A percentile compares a stretch with the other conserved stretches of the same genome.
These are phyloP conservation scores for Grapholita molesta DNA, from an alignment of 1,140 invertebrate species.

Conservation along the genomic window DNA sequence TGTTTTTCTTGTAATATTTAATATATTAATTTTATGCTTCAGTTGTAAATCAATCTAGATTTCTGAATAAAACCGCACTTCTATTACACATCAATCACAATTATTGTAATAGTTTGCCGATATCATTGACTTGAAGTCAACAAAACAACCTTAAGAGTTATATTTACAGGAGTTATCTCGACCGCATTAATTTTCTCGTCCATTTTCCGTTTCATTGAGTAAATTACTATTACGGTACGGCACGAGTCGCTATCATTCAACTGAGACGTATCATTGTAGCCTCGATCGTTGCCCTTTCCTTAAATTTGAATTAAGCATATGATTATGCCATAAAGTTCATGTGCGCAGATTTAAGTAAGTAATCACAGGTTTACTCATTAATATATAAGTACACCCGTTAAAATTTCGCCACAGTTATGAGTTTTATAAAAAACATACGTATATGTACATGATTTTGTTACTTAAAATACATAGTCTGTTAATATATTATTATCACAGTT, in stretches of 20 bases:
- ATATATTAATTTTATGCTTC: slow-evolving; percentile 27
- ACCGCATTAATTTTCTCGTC: slow-evolving; percentile 58
- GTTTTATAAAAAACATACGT: too few relatives aligned
- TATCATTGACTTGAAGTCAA: slow-evolving; percentile 49
- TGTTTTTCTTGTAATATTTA: background rate
- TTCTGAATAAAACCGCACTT: slow-evolving; percentile 21
- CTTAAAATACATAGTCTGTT: too few relatives aligned
- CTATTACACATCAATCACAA: background rate
- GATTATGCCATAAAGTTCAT: slow-evolving; percentile 1
- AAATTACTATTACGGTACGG: slow-evolving; percentile 44
- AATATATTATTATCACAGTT: too few relatives aligned
- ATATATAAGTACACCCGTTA: too few relatives aligned
- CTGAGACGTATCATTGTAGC: slow-evolving; percentile 27
- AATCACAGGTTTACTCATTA: background rate
- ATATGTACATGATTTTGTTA: too few relatives aligned
- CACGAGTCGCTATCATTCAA: slow-evolving; percentile 57
- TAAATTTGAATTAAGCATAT: background rate
- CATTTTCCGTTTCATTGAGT: slow-evolving; percentile 67
- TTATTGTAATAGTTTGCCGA: slow-evolving; percentile 10
- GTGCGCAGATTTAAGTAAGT: background rate
- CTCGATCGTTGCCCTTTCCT: background rate
- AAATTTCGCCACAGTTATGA: background rate
- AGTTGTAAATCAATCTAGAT: slow-evolving; percentile 17
- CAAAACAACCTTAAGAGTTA: slow-evolving; percentile 43
- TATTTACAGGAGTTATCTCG: slow-evolving; percentile 32